Evolutionary conservation across 2,113 vertebrate species (phyloP), one percentile per base, ranked within the genome.

Genomic region (Nothoprocta perdicaria): DNA sequence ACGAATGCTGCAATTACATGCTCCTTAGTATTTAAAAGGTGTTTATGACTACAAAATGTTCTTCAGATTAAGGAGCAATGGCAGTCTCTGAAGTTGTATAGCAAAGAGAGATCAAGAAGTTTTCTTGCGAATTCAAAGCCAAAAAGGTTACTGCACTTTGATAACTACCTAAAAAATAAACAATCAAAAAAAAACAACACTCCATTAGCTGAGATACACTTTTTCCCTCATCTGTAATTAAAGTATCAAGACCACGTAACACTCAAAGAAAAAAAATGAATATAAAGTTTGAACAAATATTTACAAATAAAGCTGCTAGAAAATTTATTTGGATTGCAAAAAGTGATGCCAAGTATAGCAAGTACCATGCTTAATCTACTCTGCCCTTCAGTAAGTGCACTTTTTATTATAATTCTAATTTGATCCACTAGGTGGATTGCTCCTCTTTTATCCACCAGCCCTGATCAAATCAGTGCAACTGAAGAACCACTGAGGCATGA

Each of bases 401-500:
- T 83, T 82, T 95, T 91, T 94, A 92, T 89, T 95, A 94, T 57
- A 85, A 93, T 91, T 95, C 92, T 89, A 80, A 89, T 95, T 91
- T 80, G 60, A 52, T 83, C 75, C 77, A 89, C 84, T 65, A 81
- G 55, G 72, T 87, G 93, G 87, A 92, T 78, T 84, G 84, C 63
- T 92, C 61, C 86, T 89, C 74, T 93, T 92, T 90, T 75, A 92
- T 91, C 85, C 65, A 26, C 73, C 60, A 52, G 73, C 65, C 46
- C 5, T 3, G 19, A 92, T 94, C 89, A 92, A 91, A 94, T 95
- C 89, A 94, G 81, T 77, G 57, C 68, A 91, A 92, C 61, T 94
- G 86, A 95, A 84, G 92, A 96, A 89, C 75, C 86, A 82, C 89
- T 95, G 90, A 92, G 87, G 95, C 92, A 93, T 94, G 89, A 95